Conservation (phyloP, 2,113 vertebrate species). For the Oenanthe melanoleuca region DNA sequence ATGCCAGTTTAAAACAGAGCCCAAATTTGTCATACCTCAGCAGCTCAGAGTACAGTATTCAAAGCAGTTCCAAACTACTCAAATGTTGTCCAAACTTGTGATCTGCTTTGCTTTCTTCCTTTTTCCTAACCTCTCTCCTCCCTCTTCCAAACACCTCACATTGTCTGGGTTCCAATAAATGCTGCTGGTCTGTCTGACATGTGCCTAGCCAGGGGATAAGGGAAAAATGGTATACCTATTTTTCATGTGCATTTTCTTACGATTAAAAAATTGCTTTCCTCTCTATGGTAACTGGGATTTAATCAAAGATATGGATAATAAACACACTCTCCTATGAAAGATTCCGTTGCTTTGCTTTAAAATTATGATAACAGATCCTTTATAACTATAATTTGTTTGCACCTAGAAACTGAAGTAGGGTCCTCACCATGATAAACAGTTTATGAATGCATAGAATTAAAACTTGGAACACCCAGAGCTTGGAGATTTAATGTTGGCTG, state of each 20-base stretch:
- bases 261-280: not conserved
- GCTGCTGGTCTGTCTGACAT: not conserved
- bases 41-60: not conserved
- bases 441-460: not conserved
- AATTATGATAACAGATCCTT: not conserved
- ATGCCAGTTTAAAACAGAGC: constrained; percentile 42
- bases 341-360: not conserved
- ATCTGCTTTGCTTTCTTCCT: not conserved
- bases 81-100: constrained; percentile 1
- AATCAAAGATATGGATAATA: not conserved
- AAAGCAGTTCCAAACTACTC: not conserved
- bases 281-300: not conserved
- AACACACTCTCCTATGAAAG: not conserved
- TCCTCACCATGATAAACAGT: not conserved
- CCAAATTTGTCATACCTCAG: constrained; percentile 50
- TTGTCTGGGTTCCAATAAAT: not conserved
- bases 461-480: not conserved
- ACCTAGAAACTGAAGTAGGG: not conserved
- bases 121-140: not conserved
- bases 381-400: not conserved
- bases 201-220: not conserved
- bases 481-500: not conserved
- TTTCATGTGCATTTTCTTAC: not conserved
- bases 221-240: not conserved
- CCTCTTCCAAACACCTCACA: not conserved